These are phyloP conservation scores for Falcaria lacertinaria DNA, from an alignment of 2,888 invertebrate genomes.

Conservation along the genomic window DNA sequence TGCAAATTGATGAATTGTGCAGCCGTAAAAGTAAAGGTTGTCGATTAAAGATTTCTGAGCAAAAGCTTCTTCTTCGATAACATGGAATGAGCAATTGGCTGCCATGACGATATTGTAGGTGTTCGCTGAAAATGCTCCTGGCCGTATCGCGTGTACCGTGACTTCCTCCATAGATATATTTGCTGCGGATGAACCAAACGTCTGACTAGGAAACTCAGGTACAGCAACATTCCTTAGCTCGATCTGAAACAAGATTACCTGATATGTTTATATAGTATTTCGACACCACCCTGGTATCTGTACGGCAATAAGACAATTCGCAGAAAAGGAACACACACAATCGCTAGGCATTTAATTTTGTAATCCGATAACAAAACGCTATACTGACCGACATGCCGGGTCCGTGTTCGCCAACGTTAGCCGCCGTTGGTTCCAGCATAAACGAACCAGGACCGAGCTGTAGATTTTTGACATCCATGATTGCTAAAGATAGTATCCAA, in stretches of 20 bases:
- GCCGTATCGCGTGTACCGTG: slow-evolving; percentile 76
- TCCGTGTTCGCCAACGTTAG: slow-evolving; percentile 82
- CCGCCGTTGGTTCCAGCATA: slow-evolving; percentile 78
- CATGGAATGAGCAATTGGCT: slow-evolving; percentile 80
- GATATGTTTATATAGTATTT: background rate
- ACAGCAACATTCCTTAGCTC: slow-evolving; percentile 81
- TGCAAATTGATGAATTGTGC: slow-evolving; percentile 77
- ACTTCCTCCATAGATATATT: slow-evolving; percentile 75
- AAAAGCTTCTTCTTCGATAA: slow-evolving; percentile 82
- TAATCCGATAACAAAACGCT: background rate
- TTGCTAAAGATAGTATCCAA: slow-evolving; percentile 81
- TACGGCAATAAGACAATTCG: slow-evolving; percentile 12
- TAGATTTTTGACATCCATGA: slow-evolving; percentile 78
- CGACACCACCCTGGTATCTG: no score
- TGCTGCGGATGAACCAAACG: slow-evolving; percentile 83
- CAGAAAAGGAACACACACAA: slow-evolving; percentile 7
- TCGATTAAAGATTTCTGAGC: slow-evolving; percentile 81
- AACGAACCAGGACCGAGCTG: slow-evolving; percentile 81
- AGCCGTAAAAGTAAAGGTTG: slow-evolving; percentile 80
- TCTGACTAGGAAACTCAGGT: slow-evolving; percentile 78
- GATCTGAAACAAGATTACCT: slow-evolving; percentile 71
- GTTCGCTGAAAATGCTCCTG: slow-evolving; percentile 84
- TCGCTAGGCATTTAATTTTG: slow-evolving; percentile 7
- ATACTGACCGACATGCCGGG: slow-evolving; percentile 78
- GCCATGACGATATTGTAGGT: slow-evolving; percentile 82